These are phyloP conservation scores for Trichosurus vulpecula DNA, from an alignment of 2,797 vertebrate species.

Conservation along the genomic window DNA sequence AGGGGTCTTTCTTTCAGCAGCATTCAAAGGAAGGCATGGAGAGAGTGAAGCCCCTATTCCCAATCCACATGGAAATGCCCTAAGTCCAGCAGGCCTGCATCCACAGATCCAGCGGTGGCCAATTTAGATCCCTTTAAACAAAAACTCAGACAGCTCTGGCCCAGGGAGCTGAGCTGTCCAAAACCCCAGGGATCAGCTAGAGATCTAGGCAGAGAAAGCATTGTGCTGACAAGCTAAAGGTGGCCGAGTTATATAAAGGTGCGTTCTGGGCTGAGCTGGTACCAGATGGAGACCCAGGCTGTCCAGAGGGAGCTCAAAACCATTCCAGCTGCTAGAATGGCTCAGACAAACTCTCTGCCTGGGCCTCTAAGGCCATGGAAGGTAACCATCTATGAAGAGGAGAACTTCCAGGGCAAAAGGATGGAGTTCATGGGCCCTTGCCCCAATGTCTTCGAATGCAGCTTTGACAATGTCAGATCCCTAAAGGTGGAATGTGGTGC, in stretches of 20 bases:
- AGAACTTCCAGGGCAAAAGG: constrained; percentile 96
- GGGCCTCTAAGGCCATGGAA: too few species aligned
- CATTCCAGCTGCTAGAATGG: too few species aligned
- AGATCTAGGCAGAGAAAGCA: constrained; percentile 90
- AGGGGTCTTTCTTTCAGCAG: background rate
- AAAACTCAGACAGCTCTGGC: constrained; percentile 78
- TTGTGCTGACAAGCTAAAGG: constrained; percentile 94
- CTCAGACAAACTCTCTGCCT: too few species aligned
- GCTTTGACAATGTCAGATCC: constrained; percentile 93
- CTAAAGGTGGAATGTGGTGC: constrained; percentile 96
- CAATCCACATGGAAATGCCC: background rate
- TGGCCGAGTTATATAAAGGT: constrained; percentile 92
- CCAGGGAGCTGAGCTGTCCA: constrained; percentile 82
- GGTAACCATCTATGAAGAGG: constrained; percentile 97
- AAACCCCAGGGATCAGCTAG: constrained; percentile 89
- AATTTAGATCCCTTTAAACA: constrained; percentile 67
- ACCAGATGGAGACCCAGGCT: constrained; percentile 86
- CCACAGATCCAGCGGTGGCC: constrained; percentile 76
- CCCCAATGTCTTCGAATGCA: constrained; percentile 93
- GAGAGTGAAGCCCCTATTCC: background rate
- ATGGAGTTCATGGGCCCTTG: constrained; percentile 94
- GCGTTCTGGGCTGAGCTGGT: constrained; percentile 78
- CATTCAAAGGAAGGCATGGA: background rate
- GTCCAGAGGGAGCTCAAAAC: constrained; percentile 85
- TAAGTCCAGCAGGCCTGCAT: constrained; percentile 67